A percentile compares a stretch with the other conserved stretches of the same genome.
phyloP scores from a whole-genome alignment of 2,797 vertebrate species.

The Morus bassanus region DNA sequence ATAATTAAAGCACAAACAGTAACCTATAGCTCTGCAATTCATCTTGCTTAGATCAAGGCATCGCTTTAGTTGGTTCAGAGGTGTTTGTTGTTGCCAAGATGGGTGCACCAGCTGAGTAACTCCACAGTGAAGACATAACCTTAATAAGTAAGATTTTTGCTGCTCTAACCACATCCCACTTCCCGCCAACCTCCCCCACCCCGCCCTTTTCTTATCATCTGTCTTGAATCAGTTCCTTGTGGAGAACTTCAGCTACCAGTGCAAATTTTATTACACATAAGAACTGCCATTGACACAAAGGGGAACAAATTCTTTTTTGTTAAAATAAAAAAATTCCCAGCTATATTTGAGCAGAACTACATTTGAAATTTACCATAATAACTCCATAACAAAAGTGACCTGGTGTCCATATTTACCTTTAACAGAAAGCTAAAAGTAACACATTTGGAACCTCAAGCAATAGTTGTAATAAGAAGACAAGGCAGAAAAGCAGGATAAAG shows the following conservation, averaged over 20 bases:
- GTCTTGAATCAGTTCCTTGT: constrained; percentile 69
- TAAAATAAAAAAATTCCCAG: constrained; percentile 48
- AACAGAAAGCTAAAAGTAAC: constrained; percentile 64
- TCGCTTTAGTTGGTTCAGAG: not conserved
- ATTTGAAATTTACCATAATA: constrained; percentile 37
- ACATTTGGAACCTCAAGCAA: constrained; percentile 17
- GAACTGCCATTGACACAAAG: constrained; percentile 17
- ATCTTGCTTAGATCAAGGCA: not conserved
- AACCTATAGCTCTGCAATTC: not conserved
- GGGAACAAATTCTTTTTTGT: constrained; percentile 46
- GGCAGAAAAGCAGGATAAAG: constrained; percentile 35
- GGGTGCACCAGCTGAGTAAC: not conserved
- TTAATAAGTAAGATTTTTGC: not conserved
- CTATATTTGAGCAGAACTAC: constrained; percentile 36
- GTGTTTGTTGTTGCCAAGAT: not conserved
- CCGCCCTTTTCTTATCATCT: constrained; percentile 66
- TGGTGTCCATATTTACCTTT: constrained; percentile 1
- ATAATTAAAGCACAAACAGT: not conserved
- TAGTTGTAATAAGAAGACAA: constrained; percentile 10
- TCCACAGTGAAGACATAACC: not conserved
- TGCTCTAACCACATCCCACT: not conserved
- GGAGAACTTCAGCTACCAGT: constrained; percentile 65
- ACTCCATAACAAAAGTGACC: constrained; percentile 44
- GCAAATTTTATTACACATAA: constrained; percentile 55
- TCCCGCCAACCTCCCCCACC: no score